Evolutionary conservation across 1,140 invertebrate genomes (phyloP).

Genomic region (Holotrichia oblita): DNA sequence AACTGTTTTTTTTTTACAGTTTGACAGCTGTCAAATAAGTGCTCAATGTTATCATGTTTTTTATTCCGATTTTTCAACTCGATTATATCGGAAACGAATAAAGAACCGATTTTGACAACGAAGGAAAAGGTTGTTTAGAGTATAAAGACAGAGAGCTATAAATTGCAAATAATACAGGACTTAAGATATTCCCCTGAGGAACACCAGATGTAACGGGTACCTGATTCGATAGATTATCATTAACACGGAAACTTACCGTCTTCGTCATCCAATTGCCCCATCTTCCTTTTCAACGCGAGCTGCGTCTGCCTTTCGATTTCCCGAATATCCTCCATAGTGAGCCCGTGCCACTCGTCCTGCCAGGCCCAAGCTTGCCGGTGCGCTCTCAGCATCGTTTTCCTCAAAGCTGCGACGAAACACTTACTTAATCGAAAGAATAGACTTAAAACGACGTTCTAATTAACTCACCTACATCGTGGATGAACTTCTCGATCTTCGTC

Average conservation of each 20-base stretch:
- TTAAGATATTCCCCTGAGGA: too few species aligned
- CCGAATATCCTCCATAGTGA: conserved; percentile 97
- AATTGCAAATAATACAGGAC: too few species aligned
- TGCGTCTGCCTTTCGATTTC: conserved; percentile 96
- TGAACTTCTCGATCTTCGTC: conserved; percentile 98
- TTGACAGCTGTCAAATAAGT: too few species aligned
- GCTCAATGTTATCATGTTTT: too few species aligned
- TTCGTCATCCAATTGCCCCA: conserved; percentile 69
- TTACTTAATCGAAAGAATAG: not conserved
- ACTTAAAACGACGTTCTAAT: not conserved
- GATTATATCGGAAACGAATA: too few species aligned
- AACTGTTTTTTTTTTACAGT: too few species aligned
- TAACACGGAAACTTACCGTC: conserved; percentile 44
- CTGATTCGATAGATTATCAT: too few species aligned
- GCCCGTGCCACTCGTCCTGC: conserved; percentile 98
- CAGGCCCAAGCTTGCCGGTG: conserved; percentile 99
- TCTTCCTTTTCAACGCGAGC: conserved; percentile 86
- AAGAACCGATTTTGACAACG: too few species aligned
- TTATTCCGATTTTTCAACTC: too few species aligned
- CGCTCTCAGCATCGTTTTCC: conserved; percentile 98
- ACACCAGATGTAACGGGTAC: too few species aligned
- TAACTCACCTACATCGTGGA: conserved; percentile 90
- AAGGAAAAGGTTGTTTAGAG: too few species aligned
- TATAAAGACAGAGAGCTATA: too few species aligned
- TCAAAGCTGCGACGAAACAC: conserved; percentile 69